These are phyloP conservation scores for Dryobotodes eremita DNA, from an alignment of 2,888 invertebrate species.

Conservation along the genomic window DNA sequence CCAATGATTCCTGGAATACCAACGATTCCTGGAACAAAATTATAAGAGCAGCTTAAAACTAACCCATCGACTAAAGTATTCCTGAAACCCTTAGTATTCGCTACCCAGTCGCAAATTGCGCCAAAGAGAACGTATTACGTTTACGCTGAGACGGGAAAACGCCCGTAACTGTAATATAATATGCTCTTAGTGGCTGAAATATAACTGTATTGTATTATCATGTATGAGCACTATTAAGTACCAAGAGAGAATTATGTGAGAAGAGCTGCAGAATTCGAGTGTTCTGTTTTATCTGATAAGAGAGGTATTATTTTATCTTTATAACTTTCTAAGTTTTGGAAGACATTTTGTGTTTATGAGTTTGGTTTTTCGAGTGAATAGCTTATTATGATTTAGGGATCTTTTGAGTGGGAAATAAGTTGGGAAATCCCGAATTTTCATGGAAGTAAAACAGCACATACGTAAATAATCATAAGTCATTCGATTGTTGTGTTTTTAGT, in stretches of 20 bases:
- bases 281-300: conserved; percentile 28
- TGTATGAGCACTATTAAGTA: conserved; percentile 59
- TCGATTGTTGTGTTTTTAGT: neutral
- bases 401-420: neutral
- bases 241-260: conserved; percentile 52
- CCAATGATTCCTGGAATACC: neutral
- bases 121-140: conserved; percentile 72
- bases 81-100: conserved; percentile 59
- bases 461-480: neutral
- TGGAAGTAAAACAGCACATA: neutral
- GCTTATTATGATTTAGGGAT: neutral
- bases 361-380: neutral
- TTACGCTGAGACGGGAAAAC: conserved; percentile 74
- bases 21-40: neutral
- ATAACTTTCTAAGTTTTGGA: neutral
- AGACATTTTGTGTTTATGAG: neutral
- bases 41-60: conserved; percentile 4
- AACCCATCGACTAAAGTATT: neutral
- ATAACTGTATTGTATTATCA: conserved; percentile 60
- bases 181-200: conserved; percentile 73
- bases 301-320: conserved; percentile 24
- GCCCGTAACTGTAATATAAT: conserved; percentile 71
- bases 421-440: neutral
- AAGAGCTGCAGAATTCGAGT: conserved; percentile 16
- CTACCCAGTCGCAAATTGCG: conserved; percentile 67